Evolutionary conservation across 2,888 invertebrate species (phyloP).

Genomic region (Yponomeuta cagnagella): DNA sequence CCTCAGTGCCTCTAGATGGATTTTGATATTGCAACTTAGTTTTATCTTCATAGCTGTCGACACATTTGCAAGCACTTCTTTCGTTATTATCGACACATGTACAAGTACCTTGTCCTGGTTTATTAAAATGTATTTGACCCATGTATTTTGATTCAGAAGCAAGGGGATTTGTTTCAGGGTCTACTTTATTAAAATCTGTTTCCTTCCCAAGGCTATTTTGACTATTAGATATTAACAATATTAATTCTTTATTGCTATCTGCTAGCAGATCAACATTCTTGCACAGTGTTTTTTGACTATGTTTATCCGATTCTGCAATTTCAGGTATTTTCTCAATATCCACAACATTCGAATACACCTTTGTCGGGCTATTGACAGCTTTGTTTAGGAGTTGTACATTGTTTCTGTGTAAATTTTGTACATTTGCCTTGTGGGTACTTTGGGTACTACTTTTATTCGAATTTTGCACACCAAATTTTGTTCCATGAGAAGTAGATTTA

Average conservation of each 20-base stretch:
- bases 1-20: conserved; percentile 13
- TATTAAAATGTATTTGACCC: conserved; percentile 50
- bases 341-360: neutral
- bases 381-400: neutral
- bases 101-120: conserved; percentile 42
- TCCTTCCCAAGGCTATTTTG: neutral
- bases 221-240: neutral
- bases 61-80: conserved; percentile 9
- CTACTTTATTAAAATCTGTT: neutral
- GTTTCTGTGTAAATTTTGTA: neutral
- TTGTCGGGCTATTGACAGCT: neutral
- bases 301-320: conserved; percentile 19
- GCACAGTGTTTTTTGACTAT: conserved; percentile 19
- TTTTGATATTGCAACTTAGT: neutral
- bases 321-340: conserved; percentile 19
- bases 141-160: conserved; percentile 46
- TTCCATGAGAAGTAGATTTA: neutral
- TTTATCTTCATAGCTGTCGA: neutral
- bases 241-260: neutral
- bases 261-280: neutral
- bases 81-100: conserved; percentile 27
- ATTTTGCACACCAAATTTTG: neutral
- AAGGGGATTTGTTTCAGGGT: neutral
- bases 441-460: neutral
- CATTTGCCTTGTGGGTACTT: neutral